phyloP scores from a whole-genome alignment of 2,888 invertebrate species.

The Lamproptera curius region DNA sequence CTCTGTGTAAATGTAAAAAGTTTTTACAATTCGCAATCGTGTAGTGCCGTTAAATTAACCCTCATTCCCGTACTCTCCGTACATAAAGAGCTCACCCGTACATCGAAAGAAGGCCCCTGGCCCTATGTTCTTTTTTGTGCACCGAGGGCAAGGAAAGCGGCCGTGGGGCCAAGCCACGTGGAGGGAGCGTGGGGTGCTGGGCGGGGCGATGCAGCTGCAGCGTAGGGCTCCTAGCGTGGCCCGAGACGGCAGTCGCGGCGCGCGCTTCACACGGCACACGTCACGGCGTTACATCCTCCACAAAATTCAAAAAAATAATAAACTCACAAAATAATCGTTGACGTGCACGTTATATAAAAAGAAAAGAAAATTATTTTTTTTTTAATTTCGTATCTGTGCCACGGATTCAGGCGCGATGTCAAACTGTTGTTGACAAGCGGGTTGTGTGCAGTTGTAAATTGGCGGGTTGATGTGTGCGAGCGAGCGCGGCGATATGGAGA shows the following conservation, averaged over 20 bases:
- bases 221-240: conserved; percentile 51
- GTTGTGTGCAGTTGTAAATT: conserved; percentile 62
- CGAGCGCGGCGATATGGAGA: conserved; percentile 70
- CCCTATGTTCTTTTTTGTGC: conserved; percentile 60
- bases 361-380: conserved; percentile 4
- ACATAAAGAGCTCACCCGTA: conserved; percentile 43
- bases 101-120: conserved; percentile 35
- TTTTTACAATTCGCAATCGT: no score
- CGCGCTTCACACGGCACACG: conserved; percentile 56
- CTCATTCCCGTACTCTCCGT: conserved; percentile 35
- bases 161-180: conserved; percentile 43
- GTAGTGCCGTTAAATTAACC: no score
- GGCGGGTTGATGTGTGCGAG: conserved; percentile 72
- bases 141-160: conserved; percentile 58
- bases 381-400: conserved; percentile 13
- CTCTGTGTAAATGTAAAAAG: no score
- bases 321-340: conserved; percentile 40
- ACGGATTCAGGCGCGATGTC: conserved; percentile 25
- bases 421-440: conserved; percentile 27
- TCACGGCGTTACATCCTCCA: conserved; percentile 42
- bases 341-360: background rate
- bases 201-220: conserved; percentile 10
- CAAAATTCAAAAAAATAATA: conserved; percentile 17
- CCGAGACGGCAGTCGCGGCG: conserved; percentile 58
- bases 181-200: conserved; percentile 61